phyloP scores from a whole-genome alignment of 2,113 vertebrate genomes.

The Saccopteryx bilineata region DNA sequence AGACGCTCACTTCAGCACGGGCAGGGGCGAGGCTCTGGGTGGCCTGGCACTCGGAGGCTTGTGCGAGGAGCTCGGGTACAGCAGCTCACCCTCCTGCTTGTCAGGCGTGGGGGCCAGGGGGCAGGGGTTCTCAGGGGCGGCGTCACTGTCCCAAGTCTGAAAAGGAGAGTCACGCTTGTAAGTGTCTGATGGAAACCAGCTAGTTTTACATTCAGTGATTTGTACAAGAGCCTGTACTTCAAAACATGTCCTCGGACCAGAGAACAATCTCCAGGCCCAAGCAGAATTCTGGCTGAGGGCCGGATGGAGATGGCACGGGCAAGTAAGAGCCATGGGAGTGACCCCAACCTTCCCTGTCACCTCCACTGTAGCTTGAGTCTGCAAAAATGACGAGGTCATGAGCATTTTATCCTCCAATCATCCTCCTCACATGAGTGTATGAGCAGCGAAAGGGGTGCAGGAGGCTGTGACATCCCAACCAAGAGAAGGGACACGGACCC shows the following conservation, averaged over 20 bases:
- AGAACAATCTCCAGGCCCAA: neutral
- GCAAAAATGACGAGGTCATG: neutral
- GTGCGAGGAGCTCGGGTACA: conserved; percentile 58
- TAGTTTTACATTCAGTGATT: neutral
- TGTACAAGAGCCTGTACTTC: neutral
- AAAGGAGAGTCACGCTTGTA: conserved; percentile 40
- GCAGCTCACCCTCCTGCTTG: conserved; percentile 88
- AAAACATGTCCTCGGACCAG: neutral
- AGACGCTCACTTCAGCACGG: conserved; percentile 92
- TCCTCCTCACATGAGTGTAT: neutral
- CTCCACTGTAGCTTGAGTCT: neutral
- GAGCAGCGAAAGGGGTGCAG: neutral
- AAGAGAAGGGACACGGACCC: too few relatives aligned
- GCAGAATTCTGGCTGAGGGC: neutral
- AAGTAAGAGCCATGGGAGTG: neutral
- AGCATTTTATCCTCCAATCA: neutral
- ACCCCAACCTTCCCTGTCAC: neutral
- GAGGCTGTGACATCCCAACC: neutral
- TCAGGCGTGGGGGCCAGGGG: conserved; percentile 92
- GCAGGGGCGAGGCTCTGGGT: conserved; percentile 92
- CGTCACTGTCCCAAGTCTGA: conserved; percentile 85
- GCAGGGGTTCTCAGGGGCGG: conserved; percentile 87
- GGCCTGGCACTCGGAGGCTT: conserved; percentile 81
- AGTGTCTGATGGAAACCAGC: neutral
- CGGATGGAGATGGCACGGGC: neutral